Conservation (phyloP, 2,113 vertebrate species). For the Clupea harengus region DNA sequence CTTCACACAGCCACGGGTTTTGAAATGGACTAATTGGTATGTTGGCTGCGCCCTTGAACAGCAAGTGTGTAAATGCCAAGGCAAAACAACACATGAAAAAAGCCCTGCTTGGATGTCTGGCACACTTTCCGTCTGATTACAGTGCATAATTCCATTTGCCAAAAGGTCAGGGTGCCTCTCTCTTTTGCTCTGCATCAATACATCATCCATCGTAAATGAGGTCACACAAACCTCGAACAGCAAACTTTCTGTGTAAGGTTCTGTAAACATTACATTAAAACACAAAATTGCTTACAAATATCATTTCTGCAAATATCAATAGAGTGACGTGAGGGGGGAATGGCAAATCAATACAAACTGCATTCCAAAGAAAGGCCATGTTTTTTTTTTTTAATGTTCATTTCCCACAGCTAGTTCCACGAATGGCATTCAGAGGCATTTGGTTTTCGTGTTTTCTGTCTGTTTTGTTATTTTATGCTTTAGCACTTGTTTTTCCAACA, state of each 20-base stretch:
- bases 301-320: slow-evolving; percentile 28
- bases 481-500: background rate
- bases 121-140: slow-evolving; percentile 35
- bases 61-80: background rate
- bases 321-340: slow-evolving; percentile 4
- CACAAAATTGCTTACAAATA: slow-evolving; percentile 29
- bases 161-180: slow-evolving; percentile 53
- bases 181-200: background rate
- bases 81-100: background rate
- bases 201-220: slow-evolving; percentile 9
- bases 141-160: slow-evolving; percentile 51
- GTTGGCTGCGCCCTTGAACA: background rate
- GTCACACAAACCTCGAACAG: background rate
- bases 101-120: background rate
- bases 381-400: background rate
- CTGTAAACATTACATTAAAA: slow-evolving; percentile 49
- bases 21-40: slow-evolving; percentile 3
- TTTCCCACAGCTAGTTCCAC: slow-evolving; percentile 4
- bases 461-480: background rate
- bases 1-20: background rate
- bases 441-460: background rate
- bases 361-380: slow-evolving; percentile 25
- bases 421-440: background rate
- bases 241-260: slow-evolving; percentile 12
- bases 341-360: slow-evolving; percentile 31